Conservation (phyloP, 1,140 invertebrate genomes). For the Dolichoris vasculosae region DNA sequence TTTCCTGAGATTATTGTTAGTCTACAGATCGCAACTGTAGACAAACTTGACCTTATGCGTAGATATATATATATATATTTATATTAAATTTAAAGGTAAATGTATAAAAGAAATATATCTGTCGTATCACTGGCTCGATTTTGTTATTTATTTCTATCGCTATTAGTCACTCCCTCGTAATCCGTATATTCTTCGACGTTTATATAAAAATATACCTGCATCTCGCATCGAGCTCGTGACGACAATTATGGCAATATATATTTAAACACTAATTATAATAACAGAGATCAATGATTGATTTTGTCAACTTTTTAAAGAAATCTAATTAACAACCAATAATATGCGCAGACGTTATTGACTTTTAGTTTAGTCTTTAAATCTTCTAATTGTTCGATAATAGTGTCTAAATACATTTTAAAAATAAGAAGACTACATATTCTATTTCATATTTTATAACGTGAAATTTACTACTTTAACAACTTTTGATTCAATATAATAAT, state of each 20-base stretch:
- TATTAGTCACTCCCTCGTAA: background rate
- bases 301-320: conserved; percentile 30
- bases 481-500: conserved; percentile 23
- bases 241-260: conserved; percentile 46
- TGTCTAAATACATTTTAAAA: background rate
- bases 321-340: conserved; percentile 20
- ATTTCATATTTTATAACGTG: background rate
- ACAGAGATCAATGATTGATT: conserved; percentile 28
- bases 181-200: conserved; percentile 9
- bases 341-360: conserved; percentile 21
- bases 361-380: conserved; percentile 16
- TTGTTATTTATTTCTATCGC: background rate
- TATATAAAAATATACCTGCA: conserved; percentile 50
- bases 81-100: conserved; percentile 31
- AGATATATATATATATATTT: too few species aligned
- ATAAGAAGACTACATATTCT: conserved; percentile 5
- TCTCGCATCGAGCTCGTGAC: conserved; percentile 16
- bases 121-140: background rate
- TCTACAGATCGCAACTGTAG: background rate
- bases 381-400: background rate
- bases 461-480: conserved; percentile 5
- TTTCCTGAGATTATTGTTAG: conserved; percentile 44
- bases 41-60: background rate
- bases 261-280: conserved; percentile 38
- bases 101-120: conserved; percentile 36